Base-by-base conservation (phyloP, 2,888 invertebrate species). In the Aphodius sticticus region DNA sequence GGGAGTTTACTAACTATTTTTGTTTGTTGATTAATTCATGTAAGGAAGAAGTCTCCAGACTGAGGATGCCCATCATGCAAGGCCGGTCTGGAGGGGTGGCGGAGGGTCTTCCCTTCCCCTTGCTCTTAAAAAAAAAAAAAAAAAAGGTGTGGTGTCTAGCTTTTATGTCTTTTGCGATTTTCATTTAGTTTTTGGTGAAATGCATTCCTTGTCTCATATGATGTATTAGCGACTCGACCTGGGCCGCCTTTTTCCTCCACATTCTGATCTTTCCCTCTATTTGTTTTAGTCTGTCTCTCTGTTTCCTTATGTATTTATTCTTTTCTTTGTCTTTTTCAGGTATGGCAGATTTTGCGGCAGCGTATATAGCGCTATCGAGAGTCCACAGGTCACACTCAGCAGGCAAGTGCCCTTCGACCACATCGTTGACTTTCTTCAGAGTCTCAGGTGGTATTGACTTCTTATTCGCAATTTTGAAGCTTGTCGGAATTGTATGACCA, bases 221-320 rank as follows among this genome's bases (percentile, higher is more conserved):
- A 16, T 71, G 35, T 15, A 16, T 15, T 16, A 71, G 12, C 15
- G 16, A 71, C 35, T 71, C 71, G 12, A 71, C 16, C 71, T 71
- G 71, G 16, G 71, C 5, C n/a, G 36, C 36, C 35, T 75, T n/a
- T n/a, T n/a, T n/a, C n/a, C n/a, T n/a, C n/a, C n/a, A n/a, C n/a
- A n/a, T n/a, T n/a, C n/a, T n/a, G n/a, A n/a, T n/a, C n/a, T n/a
- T 16, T 9, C 26, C 16, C 35, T 16, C 75, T 75, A 16, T 75
- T 75, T 9, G 14, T 75, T 35, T 16, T 7, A 26, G 36, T 26
- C 26, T 26, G 26, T 26, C 26, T 76, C 15, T 37, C 37, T n/a
- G 35, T 76, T 76, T 76, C 38, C 12, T 76, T 38, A 35, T 26
- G 16, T 76, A 76, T 14, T 76, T 76, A 70, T 70, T 70, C 70